Conservation (phyloP, 1,140 invertebrate genomes). For the Euborellia annulipes region DNA sequence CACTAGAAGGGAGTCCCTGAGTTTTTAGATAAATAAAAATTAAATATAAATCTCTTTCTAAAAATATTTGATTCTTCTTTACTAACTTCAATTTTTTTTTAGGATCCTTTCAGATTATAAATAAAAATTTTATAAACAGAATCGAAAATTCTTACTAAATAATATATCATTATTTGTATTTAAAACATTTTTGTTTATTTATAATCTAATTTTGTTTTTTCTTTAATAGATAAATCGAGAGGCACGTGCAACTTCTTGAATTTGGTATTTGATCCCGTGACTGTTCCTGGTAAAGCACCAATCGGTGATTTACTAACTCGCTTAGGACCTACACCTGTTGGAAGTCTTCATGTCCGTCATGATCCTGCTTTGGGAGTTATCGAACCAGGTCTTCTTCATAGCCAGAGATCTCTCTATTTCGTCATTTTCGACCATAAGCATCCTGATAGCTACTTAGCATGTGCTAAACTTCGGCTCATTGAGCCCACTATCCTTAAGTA, state of each 20-base stretch:
- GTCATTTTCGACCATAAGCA: conserved; percentile 70
- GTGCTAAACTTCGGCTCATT: conserved; percentile 59
- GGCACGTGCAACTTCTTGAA: conserved; percentile 71
- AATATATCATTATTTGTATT: too few species aligned
- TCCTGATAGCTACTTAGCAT: conserved; percentile 60
- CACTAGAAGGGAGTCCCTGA: too few species aligned
- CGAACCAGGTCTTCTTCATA: conserved; percentile 48
- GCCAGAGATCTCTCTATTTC: conserved; percentile 59
- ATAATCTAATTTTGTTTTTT: conserved; percentile 1
- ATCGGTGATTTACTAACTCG: conserved; percentile 67
- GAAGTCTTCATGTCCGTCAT: conserved; percentile 42
- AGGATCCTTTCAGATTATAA: too few species aligned
- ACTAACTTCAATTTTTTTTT: too few species aligned
- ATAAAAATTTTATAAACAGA: too few species aligned
- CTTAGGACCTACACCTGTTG: conserved; percentile 56
- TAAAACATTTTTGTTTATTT: too few species aligned
- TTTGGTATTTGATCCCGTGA: conserved; percentile 68
- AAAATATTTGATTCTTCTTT: too few species aligned
- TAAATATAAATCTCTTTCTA: too few species aligned
- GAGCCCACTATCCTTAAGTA: conserved; percentile 50
- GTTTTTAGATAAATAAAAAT: too few species aligned
- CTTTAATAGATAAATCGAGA: conserved; percentile 25
- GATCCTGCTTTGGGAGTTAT: conserved; percentile 47
- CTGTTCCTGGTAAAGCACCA: conserved; percentile 44
- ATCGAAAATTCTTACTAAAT: too few species aligned